Evolutionary conservation across 1,140 invertebrate species (phyloP), one percentile per base, ranked within the genome.

Genomic region (Ectropis grisescens): DNA sequence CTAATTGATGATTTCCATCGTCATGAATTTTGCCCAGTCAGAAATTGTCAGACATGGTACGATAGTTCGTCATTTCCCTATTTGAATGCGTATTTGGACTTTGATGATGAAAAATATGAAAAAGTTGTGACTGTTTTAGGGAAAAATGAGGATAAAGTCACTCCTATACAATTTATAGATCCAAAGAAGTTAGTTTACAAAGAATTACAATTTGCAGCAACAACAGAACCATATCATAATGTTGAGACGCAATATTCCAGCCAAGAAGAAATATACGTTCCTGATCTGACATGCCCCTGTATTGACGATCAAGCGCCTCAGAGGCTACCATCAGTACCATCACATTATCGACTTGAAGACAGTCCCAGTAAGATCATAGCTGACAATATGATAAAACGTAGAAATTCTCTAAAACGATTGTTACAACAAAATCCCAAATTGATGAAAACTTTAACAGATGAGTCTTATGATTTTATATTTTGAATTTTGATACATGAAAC

Each of bases 231-330:
- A 4, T 50, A 46, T 34, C 53, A 47, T 22, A 50, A 51, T 19
- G 41, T 45, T 4, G 62, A 45, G 13, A 76, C 72, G 29, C 76
- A 81, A 42, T 81, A 60, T 44, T 78, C 68, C 1, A 71, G 64
- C 35, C 50, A 67, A 49, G 69, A 81, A 38, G 41, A 44, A 13
- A 11, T 51, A 11, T 16, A 30, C 8, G 26, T 15, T 19, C 6
- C 31, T 13, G 13, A 53, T 22, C 5, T 56, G 2, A 29, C 28
- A 15, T 62, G 56, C 15, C 15, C 47, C 0, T 66, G 61, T 25
- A 23, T 27, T 35, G 19, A 29, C 13, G 16, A 13, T 33, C 13
- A 1, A 7, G 16, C 10, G 13, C 2, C n/a, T n/a, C n/a, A n/a
- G 16, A 4, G 16, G 3, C 8, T 19, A 19, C 16, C 8, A 19